A percentile compares a stretch with the other conserved stretches of the same genome.
Evolutionary conservation across 2,888 invertebrate species (phyloP).

Genomic region (Drosophila paranaensis): DNA sequence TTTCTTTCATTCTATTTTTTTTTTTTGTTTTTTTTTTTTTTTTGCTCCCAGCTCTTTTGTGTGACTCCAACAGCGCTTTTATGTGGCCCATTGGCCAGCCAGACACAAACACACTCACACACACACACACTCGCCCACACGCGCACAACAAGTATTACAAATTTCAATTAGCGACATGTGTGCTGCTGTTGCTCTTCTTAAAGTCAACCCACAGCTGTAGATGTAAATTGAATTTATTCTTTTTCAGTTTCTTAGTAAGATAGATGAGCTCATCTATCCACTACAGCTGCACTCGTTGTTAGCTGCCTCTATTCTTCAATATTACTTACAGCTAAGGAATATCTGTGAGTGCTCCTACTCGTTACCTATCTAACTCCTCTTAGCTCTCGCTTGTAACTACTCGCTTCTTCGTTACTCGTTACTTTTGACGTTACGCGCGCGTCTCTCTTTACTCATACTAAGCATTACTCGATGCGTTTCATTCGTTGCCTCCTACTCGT

Average conservation of each 20-base stretch:
- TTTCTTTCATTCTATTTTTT: constrained; percentile 50
- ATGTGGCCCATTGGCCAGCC: constrained; percentile 61
- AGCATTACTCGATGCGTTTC: neutral
- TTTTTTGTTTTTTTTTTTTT: neutral
- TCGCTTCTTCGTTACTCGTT: neutral
- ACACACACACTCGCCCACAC: constrained; percentile 12
- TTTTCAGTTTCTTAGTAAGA: constrained; percentile 11
- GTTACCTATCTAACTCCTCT: neutral
- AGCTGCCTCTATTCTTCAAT: no score
- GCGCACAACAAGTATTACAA: constrained; percentile 58
- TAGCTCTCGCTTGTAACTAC: no score
- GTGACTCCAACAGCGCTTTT: constrained; percentile 45
- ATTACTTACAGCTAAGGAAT: no score
- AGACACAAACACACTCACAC: constrained; percentile 34
- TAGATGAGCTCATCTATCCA: neutral
- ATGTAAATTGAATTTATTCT: constrained; percentile 32
- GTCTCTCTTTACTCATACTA: no score
- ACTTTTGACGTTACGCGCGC: no score
- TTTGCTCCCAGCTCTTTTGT: constrained; percentile 32
- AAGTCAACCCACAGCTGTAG: constrained; percentile 32
- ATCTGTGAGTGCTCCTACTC: no score
- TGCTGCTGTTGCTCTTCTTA: constrained; percentile 26
- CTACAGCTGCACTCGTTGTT: neutral
- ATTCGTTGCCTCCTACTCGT: neutral
- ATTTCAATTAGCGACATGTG: constrained; percentile 72